Base-by-base conservation (phyloP, 2,113 vertebrate genomes). In the Rhinogobius similis region DNA sequence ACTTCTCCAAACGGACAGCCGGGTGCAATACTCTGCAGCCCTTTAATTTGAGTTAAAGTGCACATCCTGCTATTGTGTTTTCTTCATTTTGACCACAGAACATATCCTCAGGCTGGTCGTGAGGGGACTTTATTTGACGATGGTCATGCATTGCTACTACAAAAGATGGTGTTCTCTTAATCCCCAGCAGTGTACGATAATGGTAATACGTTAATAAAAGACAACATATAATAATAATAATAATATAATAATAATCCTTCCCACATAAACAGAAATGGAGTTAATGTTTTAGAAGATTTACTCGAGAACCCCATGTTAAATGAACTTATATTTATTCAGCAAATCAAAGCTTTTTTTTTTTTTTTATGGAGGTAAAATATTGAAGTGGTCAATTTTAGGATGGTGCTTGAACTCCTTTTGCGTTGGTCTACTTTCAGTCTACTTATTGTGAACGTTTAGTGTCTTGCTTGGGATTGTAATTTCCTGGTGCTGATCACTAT, bases 401-500 rank as follows among this genome's bases (percentile, higher is more conserved):
- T 16, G 69, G 74, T 80, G 72, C 76, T 85, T 80, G 72, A 79
- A 81, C 74, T 76, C 62, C 29, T 36, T n/a, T 63, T 76, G 68
- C 70, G 68, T 82, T 36, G 16, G 66, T 52, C 21, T 50, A 59
- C 61, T 82, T 84, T 75, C 52, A 41, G 68, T 46, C 76, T 81
- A 79, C 79, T 68, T 62, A 39, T 41, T 38, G 24, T 67, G 55
- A 56, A 82, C 79, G 70, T 81, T 72, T 77, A n/a, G 82, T 48
- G 74, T 86, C 73, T 82, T 67, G 76, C 79, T 83, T 68, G 77
- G 71, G 84, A 70, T 79, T 48, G 63, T 76, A 82, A 87, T 85
- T 85, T 87, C 75, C 75, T 82, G 59, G 62, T 75, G 77, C 81
- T 77, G 87, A 87, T 88, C 76, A 27, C 78, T 86, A 89, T 91